Evolutionary conservation across 2,888 invertebrate genomes (phyloP).

Genomic region (Melitaea athalia): DNA sequence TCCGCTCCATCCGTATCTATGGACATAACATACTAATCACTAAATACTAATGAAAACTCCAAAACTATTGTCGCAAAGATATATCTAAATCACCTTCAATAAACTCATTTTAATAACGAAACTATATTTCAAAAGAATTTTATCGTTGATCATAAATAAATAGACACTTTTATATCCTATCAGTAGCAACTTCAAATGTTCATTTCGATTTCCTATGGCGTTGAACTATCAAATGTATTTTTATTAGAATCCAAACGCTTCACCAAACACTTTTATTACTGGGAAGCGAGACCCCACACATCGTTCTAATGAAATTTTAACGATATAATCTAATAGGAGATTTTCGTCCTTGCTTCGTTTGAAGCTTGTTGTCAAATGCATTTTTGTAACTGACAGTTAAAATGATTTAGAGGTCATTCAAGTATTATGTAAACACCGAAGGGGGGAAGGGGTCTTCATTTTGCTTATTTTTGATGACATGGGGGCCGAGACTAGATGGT

Average conservation of each 20-base stretch:
- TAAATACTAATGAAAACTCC: too few relatives aligned
- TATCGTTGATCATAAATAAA: neutral
- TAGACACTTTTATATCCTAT: neutral
- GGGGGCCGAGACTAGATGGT: too few relatives aligned
- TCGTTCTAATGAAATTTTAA: constrained; percentile 27
- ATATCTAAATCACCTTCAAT: neutral
- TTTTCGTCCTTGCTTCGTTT: neutral
- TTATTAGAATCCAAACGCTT: constrained; percentile 3
- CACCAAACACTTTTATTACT: constrained; percentile 23
- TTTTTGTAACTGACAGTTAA: neutral
- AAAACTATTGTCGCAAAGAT: too few relatives aligned
- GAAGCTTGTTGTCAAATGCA: neutral
- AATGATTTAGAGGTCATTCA: too few relatives aligned
- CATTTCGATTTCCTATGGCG: neutral
- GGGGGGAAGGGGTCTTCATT: too few relatives aligned
- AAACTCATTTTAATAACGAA: neutral
- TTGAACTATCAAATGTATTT: constrained; percentile 9
- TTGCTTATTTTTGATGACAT: too few relatives aligned
- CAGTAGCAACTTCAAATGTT: neutral
- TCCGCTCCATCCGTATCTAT: too few relatives aligned
- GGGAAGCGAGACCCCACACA: constrained; percentile 25
- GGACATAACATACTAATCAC: too few relatives aligned
- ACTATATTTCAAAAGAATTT: neutral
- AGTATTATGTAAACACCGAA: too few relatives aligned
- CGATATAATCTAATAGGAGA: neutral